Evolutionary conservation across 2,888 invertebrate species (phyloP).

Genomic region (Mimachlamys varia): DNA sequence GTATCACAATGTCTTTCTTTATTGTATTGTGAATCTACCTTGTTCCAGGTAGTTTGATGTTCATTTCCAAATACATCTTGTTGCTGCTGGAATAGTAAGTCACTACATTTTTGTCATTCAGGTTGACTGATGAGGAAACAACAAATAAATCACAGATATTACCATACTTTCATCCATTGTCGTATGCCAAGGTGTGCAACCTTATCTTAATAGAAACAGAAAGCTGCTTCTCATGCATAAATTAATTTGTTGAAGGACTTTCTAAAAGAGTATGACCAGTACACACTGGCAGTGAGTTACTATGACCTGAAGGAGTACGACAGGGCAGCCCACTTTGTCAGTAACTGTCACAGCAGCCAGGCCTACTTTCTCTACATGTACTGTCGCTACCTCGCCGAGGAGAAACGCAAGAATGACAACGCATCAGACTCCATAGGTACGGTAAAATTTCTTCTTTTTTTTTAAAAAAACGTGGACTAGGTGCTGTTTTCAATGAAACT

Average conservation of each 20-base stretch:
- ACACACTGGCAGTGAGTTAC: conserved; percentile 92
- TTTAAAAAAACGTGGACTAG: neutral
- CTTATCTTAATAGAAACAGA: neutral
- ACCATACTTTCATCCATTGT: conserved; percentile 9
- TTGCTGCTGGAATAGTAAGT: too few relatives aligned
- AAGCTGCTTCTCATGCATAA: neutral
- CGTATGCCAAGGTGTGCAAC: neutral
- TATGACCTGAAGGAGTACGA: conserved; percentile 96
- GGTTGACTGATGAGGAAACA: too few relatives aligned
- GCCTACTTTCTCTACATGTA: conserved; percentile 93
- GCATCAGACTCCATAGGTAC: conserved; percentile 86
- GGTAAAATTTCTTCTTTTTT: neutral
- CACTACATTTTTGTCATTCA: too few relatives aligned
- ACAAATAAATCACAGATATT: too few relatives aligned
- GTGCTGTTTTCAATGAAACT: too few relatives aligned
- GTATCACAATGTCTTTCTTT: too few relatives aligned
- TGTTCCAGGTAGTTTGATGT: too few relatives aligned
- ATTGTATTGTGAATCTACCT: too few relatives aligned
- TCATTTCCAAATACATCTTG: too few relatives aligned
- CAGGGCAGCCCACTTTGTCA: conserved; percentile 81
- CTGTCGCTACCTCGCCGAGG: conserved; percentile 92
- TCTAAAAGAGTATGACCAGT: conserved; percentile 87
- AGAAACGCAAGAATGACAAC: conserved; percentile 94
- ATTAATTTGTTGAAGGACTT: conserved; percentile 73
- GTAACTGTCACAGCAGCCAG: conserved; percentile 83